Percentiles rank a stretch among this genome's conserved stretches.
These are phyloP conservation scores for Himalopsyche anomala DNA, from an alignment of 2,888 invertebrate genomes.

Conservation along the genomic window DNA sequence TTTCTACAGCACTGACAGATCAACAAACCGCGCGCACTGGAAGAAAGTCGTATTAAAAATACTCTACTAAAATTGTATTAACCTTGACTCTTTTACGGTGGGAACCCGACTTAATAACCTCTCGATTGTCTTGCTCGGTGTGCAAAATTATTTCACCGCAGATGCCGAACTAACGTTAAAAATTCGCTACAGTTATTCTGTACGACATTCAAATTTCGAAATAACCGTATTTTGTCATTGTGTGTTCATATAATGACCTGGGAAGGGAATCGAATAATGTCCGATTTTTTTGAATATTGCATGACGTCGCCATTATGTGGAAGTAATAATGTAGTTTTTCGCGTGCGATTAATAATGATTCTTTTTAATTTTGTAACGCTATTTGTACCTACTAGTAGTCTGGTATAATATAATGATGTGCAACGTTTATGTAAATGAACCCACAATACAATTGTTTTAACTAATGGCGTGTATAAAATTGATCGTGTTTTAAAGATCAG, in stretches of 20 bases:
- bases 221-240: conserved; percentile 6
- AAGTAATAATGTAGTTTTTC: not conserved
- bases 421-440: not conserved
- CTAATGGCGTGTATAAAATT: no score
- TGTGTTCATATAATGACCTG: not conserved
- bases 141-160: conserved; percentile 1
- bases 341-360: not conserved
- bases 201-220: conserved; percentile 16
- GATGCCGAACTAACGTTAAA: conserved; percentile 3
- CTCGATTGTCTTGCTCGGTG: not conserved
- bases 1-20: not conserved
- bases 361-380: not conserved
- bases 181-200: conserved; percentile 30
- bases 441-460: not conserved
- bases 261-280: not conserved
- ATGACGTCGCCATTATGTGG: not conserved
- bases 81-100: conserved; percentile 17
- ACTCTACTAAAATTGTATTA: not conserved
- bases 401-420: not conserved
- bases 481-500: no score
- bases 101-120: conserved; percentile 18
- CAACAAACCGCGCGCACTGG: conserved; percentile 1
- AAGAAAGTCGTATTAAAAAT: not conserved
- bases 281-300: conserved; percentile 3
- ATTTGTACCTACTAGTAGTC: not conserved